These are phyloP conservation scores for Parelbella ahira DNA, from an alignment of 2,888 invertebrate genomes.

Conservation along the genomic window DNA sequence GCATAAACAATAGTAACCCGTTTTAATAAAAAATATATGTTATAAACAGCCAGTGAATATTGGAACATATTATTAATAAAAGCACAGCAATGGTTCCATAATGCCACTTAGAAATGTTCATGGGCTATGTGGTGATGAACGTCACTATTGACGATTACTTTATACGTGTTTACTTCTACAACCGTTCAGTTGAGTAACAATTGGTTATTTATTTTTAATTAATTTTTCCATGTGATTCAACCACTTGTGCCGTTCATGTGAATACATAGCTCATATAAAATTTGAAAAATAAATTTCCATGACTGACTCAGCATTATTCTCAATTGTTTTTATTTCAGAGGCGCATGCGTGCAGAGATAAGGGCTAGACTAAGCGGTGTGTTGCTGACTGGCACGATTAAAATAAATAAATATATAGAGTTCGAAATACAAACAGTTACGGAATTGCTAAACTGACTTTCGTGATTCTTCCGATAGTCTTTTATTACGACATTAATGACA, in stretches of 20 bases:
- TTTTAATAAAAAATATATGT: no score
- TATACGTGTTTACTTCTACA: no score
- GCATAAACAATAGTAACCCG: no score
- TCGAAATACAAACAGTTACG: no score
- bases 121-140: slow-evolving; percentile 51
- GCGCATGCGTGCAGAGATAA: slow-evolving; percentile 79
- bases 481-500: slow-evolving; percentile 39
- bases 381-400: no score
- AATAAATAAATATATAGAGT: no score
- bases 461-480: slow-evolving; percentile 33
- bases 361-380: slow-evolving; percentile 73
- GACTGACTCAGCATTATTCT: slow-evolving; percentile 79
- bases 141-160: slow-evolving; percentile 46
- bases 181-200: no score
- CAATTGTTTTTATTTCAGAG: slow-evolving; percentile 79
- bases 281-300: slow-evolving; percentile 72
- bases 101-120: slow-evolving; percentile 53
- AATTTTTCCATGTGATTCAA: no score
- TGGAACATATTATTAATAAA: slow-evolving; percentile 51
- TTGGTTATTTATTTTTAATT: no score
- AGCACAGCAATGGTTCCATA: slow-evolving; percentile 58
- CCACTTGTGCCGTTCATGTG: no score
- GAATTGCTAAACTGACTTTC: slow-evolving; percentile 38
- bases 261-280: slow-evolving; percentile 20
- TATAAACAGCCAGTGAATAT: slow-evolving; percentile 74